Evolutionary conservation across 2,888 invertebrate genomes (phyloP).

Genomic region (Drosophila vallismaia): DNA sequence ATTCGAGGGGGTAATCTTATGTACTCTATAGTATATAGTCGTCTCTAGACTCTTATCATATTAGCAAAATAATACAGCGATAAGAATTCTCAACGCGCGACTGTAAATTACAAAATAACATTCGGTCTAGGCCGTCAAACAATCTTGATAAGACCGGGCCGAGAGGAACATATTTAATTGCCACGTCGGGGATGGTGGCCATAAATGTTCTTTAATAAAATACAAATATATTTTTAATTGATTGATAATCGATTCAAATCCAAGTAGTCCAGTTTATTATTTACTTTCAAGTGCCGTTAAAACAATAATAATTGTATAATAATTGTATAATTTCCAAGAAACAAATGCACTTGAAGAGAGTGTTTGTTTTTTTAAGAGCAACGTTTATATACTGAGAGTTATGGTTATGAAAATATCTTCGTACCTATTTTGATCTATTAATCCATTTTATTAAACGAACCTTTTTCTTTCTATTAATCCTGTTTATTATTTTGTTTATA

Average conservation of each 20-base stretch:
- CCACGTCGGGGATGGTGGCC: conserved; percentile 2
- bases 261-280: conserved; percentile 16
- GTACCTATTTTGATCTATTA: no score
- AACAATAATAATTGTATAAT: conserved; percentile 7
- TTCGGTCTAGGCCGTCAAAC: not conserved
- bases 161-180: conserved; percentile 2
- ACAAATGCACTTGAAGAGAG: not conserved
- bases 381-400: not conserved
- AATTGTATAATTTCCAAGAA: conserved; percentile 11
- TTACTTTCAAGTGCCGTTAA: conserved; percentile 27
- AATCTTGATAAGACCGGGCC: conserved; percentile 3
- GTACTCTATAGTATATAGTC: conserved; percentile 1
- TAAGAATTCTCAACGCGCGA: conserved; percentile 1
- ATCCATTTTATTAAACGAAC: no score
- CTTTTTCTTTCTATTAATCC: no score
- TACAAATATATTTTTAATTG: conserved; percentile 48
- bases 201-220: conserved; percentile 31
- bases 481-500: not conserved
- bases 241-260: conserved; percentile 11
- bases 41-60: conserved; percentile 23
- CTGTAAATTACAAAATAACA: conserved; percentile 31
- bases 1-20: conserved; percentile 26
- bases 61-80: conserved; percentile 22
- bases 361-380: not conserved
- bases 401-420: not conserved